phyloP scores from a whole-genome alignment of 1,140 invertebrate genomes.

The Drosophila virilis region DNA sequence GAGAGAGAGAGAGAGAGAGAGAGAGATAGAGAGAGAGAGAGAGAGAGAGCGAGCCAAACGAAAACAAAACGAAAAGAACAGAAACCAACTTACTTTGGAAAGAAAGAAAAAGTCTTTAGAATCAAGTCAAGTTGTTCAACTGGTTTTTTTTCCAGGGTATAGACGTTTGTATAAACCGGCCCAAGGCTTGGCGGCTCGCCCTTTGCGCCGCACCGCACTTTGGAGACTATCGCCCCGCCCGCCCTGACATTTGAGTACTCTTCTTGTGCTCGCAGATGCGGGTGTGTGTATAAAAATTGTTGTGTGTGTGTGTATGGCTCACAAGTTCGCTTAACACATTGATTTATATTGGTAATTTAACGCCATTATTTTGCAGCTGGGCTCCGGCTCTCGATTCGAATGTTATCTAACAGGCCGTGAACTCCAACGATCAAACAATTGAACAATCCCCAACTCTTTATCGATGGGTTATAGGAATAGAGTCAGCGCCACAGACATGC shows the following conservation, averaged over 20 bases:
- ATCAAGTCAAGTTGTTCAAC: constrained; percentile 79
- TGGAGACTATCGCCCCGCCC: constrained; percentile 37
- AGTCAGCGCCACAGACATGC: constrained; percentile 4
- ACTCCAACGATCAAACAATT: constrained; percentile 75
- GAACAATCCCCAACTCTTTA: constrained; percentile 26
- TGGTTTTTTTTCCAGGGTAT: constrained; percentile 60
- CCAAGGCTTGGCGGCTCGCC: constrained; percentile 18
- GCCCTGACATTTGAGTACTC: not conserved
- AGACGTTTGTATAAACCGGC: constrained; percentile 30
- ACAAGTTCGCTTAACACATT: constrained; percentile 62
- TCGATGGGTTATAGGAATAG: not conserved
- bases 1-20: not conserved
- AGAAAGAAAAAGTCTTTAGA: constrained; percentile 82
- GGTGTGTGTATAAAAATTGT: constrained; percentile 41
- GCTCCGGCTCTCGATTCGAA: constrained; percentile 41
- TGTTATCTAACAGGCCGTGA: constrained; percentile 73
- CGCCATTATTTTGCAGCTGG: constrained; percentile 74
- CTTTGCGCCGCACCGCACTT: constrained; percentile 24
- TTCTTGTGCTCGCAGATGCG: constrained; percentile 25
- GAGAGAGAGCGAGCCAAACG: not conserved
- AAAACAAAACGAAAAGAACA: constrained; percentile 32
- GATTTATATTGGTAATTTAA: constrained; percentile 82
- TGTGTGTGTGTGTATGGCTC: constrained; percentile 17
- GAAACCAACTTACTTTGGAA: constrained; percentile 57
- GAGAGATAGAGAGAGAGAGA: constrained; percentile 27